Evolutionary conservation across 2,113 vertebrate genomes (phyloP), one percentile per base, ranked within the genome.

Genomic region (Polypterus senegalus): DNA sequence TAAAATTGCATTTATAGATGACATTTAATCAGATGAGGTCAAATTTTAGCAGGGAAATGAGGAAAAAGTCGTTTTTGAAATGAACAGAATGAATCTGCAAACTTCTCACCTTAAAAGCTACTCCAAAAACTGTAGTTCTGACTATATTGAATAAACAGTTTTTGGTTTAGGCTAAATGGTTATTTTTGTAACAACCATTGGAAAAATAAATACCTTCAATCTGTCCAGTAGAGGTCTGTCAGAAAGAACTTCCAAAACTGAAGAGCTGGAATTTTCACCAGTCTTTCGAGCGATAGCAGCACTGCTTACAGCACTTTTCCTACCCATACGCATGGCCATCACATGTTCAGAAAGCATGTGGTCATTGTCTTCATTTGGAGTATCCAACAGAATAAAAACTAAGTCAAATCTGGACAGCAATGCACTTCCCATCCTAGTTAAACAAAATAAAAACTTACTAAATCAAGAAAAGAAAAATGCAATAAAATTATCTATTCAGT

Each of bases 301-400:
- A 1, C 93, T 71, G 71, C 79, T 83, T 58, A 78, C 46, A 1
- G 68, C 61, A 1, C 72, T 63, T 49, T 70, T 85, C 72, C 73
- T 86, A 10, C 95, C 90, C 0, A 86, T 76, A 65, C 94, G 81
- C 69, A 93, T 78, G 1, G 96, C 92, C 86, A 98, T 94, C 65
- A 99, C 90, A 0, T 99, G 92, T 62, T 98, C 95, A 0, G 95
- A 99, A 67, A 99, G 83, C 66, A 86, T 76, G 60, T 97, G 91
- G 64, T 99, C 96, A 0, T 93, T 92, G 58, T 92, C 92, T 75
- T 97, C 93, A 1, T 99, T 91, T 0, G 96, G 95, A 2, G 92
- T 93, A 68, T 98, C 95, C 77, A 99, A 73, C 67, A 99, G 83
- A 70, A 99, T 94, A 76, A 99, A 99, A 58, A 99, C 89, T 9